Evolutionary conservation across 2,888 invertebrate species (phyloP), one percentile per base, ranked within the genome.

Genomic region (Elaeidobius kamerunicus): DNA sequence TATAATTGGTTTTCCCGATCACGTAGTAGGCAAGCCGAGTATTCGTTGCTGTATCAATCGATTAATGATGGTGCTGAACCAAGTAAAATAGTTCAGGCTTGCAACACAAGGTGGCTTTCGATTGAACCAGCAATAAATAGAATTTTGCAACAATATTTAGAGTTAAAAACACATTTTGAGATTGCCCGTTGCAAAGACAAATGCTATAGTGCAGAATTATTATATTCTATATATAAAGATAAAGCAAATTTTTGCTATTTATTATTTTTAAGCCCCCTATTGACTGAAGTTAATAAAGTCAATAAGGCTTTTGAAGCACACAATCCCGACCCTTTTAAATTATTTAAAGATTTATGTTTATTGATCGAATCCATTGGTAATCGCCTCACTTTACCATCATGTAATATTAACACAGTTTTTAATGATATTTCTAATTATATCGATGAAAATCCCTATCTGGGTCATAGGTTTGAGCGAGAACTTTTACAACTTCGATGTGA

Each of bases 1-100:
- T 66, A 65, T 46, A 59, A 67, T 43, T 68, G 66, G 67, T 68
- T 68, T 58, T 15, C 23, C 12, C 15, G 53, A 7, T 59, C 57
- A 14, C 56, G 63, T 14, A 46, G 40, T 15, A 59, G 65, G 35
- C 49, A 49, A 17, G 18, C 6, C n/a, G 12, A 41, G 6, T 42
- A 65, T 48, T 57, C 59, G 47, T 16, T 47, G 19, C 16, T 64
- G 11, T 62, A 58, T 45, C 18, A 58, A 7, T 16, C 47, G 6
- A 60, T 64, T 12, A 65, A 65, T 54, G 56, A 64, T 35, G 59
- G 58, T 30, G n/a, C 53, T 1, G 53, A 60, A n/a, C 64, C 65
- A 1, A 34, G 57, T 36, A 64, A 62, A 56, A 62, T 66, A 32
- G 18, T 48, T 5, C 35, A 50, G 44, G 43, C 52, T 6, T 60